Base-by-base conservation (phyloP, 1,140 invertebrate genomes). In the Phymastichus coffea region DNA sequence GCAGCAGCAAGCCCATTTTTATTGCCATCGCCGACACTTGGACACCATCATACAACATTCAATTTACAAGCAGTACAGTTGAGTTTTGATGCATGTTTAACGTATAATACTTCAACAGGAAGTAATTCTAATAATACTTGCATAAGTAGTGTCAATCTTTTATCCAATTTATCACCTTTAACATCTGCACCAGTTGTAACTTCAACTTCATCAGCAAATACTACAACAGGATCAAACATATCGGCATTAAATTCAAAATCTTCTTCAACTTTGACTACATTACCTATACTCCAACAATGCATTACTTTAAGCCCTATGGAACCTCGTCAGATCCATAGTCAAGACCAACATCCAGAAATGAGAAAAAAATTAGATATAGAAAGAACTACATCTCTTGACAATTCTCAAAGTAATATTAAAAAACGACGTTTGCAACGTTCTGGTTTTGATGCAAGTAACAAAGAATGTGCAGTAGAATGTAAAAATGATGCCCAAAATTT, bases 1-100 rank as follows among this genome's bases (percentile, higher is more conserved):
- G 76, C 77, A 52, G 72, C 75, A 64, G 71, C 76, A 73, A 83
- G 70, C 75, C 76, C 75, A 63, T 78, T 77, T 66, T 80, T 76
- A 63, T 73, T 71, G 66, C 83, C 74, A 58, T 80, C 74, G 59
- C 76, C 73, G 28, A 75, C 71, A 46, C 61, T 75, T 4, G 71
- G 82, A 56, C 79, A 75, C 52, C 77, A 78, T 57, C 74, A 77
- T 48, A 67, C 76, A 67, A 77, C 76, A 28, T 80, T 78, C 63
- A 79, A 78, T 49, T 68, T 80, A 0, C 77, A 79, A 40, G 63
- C 77, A 47, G 77, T 80, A 19, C 77, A 80, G 52, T 66, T 80
- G 0, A 80, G 77, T 49, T 80, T 80, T 60, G 77, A 80, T 60
- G 75, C 78, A 3, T 79, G 77, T 63, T 65, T 80, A 19, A 70